Evolutionary conservation across 2,888 invertebrate genomes (phyloP), one percentile per base, ranked within the genome.

Genomic region (Micropterix aruncella): DNA sequence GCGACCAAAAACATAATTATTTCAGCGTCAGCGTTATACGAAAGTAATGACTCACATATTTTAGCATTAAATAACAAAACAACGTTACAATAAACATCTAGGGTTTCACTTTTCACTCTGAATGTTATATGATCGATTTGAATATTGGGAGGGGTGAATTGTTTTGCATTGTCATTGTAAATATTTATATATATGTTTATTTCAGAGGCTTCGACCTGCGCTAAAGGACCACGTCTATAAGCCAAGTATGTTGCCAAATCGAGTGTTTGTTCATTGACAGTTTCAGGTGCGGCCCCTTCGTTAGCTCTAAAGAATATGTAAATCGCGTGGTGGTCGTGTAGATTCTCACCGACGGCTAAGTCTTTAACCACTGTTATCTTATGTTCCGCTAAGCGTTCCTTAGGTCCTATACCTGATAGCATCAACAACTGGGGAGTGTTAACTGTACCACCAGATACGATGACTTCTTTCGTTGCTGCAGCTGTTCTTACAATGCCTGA

Each of bases 351-450:
- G 2, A 79, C 78, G 16, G 67, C 70, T 4, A 73, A 59, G 52
- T 79, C 68, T 46, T 65, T 56, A 2, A 77, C 51, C 0, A 73
- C 61, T 0, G 66, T 59, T 38, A 78, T 75, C 14, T 60, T 62
- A 1, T 71, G 47, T 16, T 67, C 54, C 16, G 63, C 52, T n/a
- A 75, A 52, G 48, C 75, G 72, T 1, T 69, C 59, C 45, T 57
- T 61, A 1, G 77, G 75, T 1, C 77, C 77, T 2, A 77, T 60
- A 0, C 74, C 74, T 0, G 69, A 68, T 1, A 73, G 54, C 70
- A 73, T 72, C 7, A 74, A 49, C 3, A 85, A 54, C 55, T 85
- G 82, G 0, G 84, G 79, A 1, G 80, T 74, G 55, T 80, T 80
- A 49, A 85, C 72, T 1, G 81, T 70, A 1, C 84, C 80, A 1